Evolutionary conservation across 2,797 vertebrate species (phyloP), one percentile per base, ranked within the genome.

Genomic region (Semaprochilodus insignis): DNA sequence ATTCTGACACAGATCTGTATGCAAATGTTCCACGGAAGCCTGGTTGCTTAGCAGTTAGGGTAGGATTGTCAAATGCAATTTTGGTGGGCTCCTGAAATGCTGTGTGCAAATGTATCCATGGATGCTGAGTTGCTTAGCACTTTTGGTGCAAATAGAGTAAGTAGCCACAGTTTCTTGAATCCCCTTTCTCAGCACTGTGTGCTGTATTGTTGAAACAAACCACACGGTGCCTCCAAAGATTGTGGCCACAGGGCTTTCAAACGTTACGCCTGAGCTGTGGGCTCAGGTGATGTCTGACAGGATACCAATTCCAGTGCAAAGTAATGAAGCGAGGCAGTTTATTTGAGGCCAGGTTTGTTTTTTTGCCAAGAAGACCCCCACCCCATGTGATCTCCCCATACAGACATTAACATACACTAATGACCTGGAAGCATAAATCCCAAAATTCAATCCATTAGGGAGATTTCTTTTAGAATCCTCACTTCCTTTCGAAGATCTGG

Each of bases 221-320:
- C 81, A 80, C 82, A 84, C 82, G 74, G 74, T 51, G 71, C 74
- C 76, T 83, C 78, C 60, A 36, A 69, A 63, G 77, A 80, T 76
- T 60, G 69, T 76, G 16, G 66, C 83, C 57, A 48, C 83, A 15
- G 78, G 66, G 44, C 31, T 65, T 85, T 69, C 23, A 19, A 78
- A 70, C 62, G 40, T 82, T 71, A 66, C 77, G 62, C 65, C 21
- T 70, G 14, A 67, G 79, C 51, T 66, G 70, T 69, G 62, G 74
- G 77, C 77, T 80, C 77, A 84, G 83, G 85, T 83, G 83, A 79
- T 81, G 59, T 74, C 71, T 76, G 78, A 85, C 70, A 70, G 75
- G 78, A 55, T 54, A 54, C 78, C n/a, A 65, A 77, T 75, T 63
- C 83, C 40, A 2, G 77, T 78, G 13, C 27, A 80, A 13, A 48